Conservation (phyloP, 2,113 vertebrate genomes). For the Dromaius novaehollandiae region DNA sequence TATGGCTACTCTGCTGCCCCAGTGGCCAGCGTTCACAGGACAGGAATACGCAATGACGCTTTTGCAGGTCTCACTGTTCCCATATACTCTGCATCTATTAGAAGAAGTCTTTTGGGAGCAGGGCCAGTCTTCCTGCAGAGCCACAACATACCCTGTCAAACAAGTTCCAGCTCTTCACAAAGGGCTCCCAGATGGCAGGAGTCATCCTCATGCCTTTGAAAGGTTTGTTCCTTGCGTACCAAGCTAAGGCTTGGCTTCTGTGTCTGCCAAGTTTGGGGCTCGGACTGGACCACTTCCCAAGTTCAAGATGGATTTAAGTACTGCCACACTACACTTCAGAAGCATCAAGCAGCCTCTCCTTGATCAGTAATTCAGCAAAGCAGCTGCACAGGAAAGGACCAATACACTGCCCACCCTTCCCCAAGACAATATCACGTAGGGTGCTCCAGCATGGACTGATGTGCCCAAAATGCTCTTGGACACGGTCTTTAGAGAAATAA, state of each 20-base stretch:
- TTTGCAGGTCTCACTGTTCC: neutral
- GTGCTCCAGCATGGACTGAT: accelerated
- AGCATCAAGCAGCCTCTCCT: neutral
- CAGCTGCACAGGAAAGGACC: neutral
- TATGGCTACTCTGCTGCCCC: accelerated
- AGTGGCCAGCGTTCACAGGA: neutral
- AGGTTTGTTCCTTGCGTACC: neutral
- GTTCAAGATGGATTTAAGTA: neutral
- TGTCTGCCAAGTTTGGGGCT: accelerated
- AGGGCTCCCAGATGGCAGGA: neutral
- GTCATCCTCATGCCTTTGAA: accelerated
- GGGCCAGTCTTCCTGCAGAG: neutral
- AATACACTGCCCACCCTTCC: accelerated
- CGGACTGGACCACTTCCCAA: neutral
- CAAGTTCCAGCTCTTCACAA: neutral
- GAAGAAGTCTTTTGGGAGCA: neutral
- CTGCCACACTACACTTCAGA: accelerated
- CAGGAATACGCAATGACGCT: neutral
- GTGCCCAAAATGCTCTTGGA: neutral
- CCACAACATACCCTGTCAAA: neutral
- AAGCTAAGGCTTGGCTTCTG: neutral
- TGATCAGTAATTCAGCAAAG: neutral
- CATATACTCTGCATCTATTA: neutral
- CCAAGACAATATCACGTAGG: neutral
- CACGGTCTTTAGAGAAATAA: neutral